Conservation (phyloP, 1,140 invertebrate species). For the Drosophila lacertosa region DNA sequence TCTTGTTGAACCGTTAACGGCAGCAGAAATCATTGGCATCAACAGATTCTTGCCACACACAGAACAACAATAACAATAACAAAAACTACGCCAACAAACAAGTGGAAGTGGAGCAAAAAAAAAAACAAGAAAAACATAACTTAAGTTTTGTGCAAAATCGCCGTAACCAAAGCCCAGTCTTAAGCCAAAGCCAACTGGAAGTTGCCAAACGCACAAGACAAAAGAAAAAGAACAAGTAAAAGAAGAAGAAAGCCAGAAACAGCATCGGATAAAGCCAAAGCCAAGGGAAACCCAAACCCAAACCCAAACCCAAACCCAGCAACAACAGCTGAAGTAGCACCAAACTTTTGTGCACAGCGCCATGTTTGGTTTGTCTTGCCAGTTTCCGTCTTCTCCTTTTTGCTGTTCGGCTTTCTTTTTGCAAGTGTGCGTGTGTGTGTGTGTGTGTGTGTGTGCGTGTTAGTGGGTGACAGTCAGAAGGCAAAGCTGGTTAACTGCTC, state of each 20-base stretch:
- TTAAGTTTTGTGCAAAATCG: slow-evolving; percentile 61
- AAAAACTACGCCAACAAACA: slow-evolving; percentile 1
- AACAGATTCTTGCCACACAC: slow-evolving; percentile 23
- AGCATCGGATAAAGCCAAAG: slow-evolving; percentile 29
- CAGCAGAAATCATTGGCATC: slow-evolving; percentile 24
- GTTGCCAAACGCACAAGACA: slow-evolving; percentile 66
- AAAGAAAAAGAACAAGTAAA: slow-evolving; percentile 9
- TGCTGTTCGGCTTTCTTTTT: slow-evolving; percentile 49
- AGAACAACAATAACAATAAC: slow-evolving; percentile 12
- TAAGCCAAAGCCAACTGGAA: slow-evolving; percentile 74
- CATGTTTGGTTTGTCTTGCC: slow-evolving; percentile 84
- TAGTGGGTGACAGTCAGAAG: slow-evolving; percentile 14
- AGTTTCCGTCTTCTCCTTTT: slow-evolving; percentile 71
- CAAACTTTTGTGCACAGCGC: slow-evolving; percentile 78
- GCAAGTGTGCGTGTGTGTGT: slow-evolving; percentile 10
- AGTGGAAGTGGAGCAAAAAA: slow-evolving; percentile 1
- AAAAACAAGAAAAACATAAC: slow-evolving; percentile 30
- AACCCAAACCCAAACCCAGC: slow-evolving; percentile 7
- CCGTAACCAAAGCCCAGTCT: slow-evolving; percentile 68
- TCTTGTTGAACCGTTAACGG: slow-evolving; percentile 26
- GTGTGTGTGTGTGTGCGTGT: slow-evolving; percentile 34
- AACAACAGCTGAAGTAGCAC: slow-evolving; percentile 45
- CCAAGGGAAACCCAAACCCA: neutral
- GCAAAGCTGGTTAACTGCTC: slow-evolving; percentile 3
- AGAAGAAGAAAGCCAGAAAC: slow-evolving; percentile 39